Evolutionary conservation across 2,888 invertebrate species (phyloP).

Genomic region (Drosophila neonasuta): DNA sequence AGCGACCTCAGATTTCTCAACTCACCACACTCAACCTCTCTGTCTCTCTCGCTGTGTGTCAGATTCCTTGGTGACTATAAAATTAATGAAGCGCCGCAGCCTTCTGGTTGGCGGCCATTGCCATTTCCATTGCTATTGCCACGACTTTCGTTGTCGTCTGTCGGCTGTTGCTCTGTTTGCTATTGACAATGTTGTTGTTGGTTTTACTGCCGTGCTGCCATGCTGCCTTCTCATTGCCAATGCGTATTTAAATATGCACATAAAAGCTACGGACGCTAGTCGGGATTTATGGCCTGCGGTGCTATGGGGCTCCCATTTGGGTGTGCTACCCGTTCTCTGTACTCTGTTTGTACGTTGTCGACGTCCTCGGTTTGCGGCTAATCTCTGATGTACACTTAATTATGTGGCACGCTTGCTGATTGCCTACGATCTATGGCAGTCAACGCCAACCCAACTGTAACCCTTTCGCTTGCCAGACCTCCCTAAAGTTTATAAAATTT

Average conservation of each 20-base stretch:
- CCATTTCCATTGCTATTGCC: slow-evolving; percentile 30
- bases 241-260: slow-evolving; percentile 73
- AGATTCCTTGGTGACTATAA: slow-evolving; percentile 54
- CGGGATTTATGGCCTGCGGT: slow-evolving; percentile 50
- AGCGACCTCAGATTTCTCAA: slow-evolving; percentile 36
- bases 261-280: slow-evolving; percentile 49
- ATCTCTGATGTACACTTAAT: slow-evolving; percentile 75
- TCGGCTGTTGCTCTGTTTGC: slow-evolving; percentile 15
- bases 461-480: slow-evolving; percentile 10
- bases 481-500: slow-evolving; percentile 2
- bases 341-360: no score
- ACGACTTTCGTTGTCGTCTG: slow-evolving; percentile 28
- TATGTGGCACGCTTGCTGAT: slow-evolving; percentile 68
- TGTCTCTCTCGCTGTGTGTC: background rate
- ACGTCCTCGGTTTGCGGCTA: slow-evolving; percentile 52
- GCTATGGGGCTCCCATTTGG: slow-evolving; percentile 24
- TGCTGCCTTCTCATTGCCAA: slow-evolving; percentile 47
- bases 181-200: slow-evolving; percentile 17
- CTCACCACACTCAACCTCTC: slow-evolving; percentile 1
- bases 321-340: slow-evolving; percentile 3
- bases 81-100: slow-evolving; percentile 75
- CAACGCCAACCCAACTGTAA: slow-evolving; percentile 18
- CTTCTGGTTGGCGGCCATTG: slow-evolving; percentile 50
- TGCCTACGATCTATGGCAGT: slow-evolving; percentile 45
- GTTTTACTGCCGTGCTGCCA: slow-evolving; percentile 18